phyloP scores from a whole-genome alignment of 2,113 vertebrate species.

The Mus pahari region DNA sequence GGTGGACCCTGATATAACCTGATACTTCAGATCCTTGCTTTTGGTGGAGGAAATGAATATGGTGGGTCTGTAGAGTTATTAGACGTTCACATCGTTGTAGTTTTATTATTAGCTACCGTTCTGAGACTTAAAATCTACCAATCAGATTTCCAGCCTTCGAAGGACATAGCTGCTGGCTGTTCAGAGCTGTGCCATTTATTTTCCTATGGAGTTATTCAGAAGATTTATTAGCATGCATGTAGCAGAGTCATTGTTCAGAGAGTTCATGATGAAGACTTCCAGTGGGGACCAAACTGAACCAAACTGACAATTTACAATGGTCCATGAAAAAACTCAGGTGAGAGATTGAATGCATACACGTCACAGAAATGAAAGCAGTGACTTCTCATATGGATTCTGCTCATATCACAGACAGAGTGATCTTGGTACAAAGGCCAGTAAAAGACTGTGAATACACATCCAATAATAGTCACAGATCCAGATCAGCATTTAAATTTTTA shows the following conservation, averaged over 20 bases:
- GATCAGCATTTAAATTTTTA: slow-evolving; percentile 52
- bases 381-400: slow-evolving; percentile 42
- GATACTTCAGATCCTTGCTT: neutral
- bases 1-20: neutral
- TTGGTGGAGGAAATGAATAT: neutral
- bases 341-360: neutral
- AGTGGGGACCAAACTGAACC: slow-evolving; percentile 13
- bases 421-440: neutral
- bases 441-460: slow-evolving; percentile 41
- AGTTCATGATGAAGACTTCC: slow-evolving; percentile 56
- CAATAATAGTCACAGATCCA: neutral
- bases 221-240: slow-evolving; percentile 67
- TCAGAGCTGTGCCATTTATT: slow-evolving; percentile 62
- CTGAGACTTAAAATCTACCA: slow-evolving; percentile 59
- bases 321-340: neutral
- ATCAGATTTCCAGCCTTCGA: neutral
- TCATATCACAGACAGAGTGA: neutral
- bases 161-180: slow-evolving; percentile 36
- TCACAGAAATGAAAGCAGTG: slow-evolving; percentile 56
- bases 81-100: slow-evolving; percentile 34
- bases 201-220: slow-evolving; percentile 62
- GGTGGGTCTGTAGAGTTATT: slow-evolving; percentile 21
- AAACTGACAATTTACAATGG: slow-evolving; percentile 64
- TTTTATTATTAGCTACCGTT: slow-evolving; percentile 46
- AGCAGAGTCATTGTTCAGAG: slow-evolving; percentile 43